Evolutionary conservation across 1,140 invertebrate species (phyloP).

Genomic region (Euura lappo): DNA sequence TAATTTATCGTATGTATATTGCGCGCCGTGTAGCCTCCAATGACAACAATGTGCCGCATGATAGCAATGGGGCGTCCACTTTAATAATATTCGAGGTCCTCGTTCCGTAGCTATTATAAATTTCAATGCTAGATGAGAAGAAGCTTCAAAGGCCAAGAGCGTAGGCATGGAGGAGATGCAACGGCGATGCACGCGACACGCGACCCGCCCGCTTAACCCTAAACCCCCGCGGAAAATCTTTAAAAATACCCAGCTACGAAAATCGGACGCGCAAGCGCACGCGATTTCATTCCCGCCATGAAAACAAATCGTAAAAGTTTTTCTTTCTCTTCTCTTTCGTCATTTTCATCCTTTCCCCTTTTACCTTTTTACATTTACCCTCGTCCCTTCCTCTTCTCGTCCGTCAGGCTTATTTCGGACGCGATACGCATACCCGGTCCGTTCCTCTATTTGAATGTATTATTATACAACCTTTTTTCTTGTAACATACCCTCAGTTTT

Average conservation of each 20-base stretch:
- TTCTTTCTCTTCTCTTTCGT: too few species aligned
- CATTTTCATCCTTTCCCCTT: too few species aligned
- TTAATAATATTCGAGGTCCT: background rate
- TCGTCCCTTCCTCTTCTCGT: too few species aligned
- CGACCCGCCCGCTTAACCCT: slow-evolving; percentile 6
- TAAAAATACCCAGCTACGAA: slow-evolving; percentile 7
- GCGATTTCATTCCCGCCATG: background rate
- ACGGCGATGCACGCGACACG: background rate
- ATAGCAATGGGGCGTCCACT: background rate
- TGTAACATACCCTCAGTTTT: too few species aligned
- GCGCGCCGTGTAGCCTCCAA: background rate
- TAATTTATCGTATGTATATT: background rate
- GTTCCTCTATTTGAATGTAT: too few species aligned
- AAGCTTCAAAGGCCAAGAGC: background rate
- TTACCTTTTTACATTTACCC: too few species aligned
- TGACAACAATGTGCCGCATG: slow-evolving; percentile 1
- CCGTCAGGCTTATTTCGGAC: too few species aligned
- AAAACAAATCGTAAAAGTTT: slow-evolving; percentile 2
- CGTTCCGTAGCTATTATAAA: background rate
- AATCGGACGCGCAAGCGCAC: slow-evolving; percentile 6
- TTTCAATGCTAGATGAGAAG: background rate
- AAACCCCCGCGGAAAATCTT: slow-evolving; percentile 6
- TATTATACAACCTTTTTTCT: too few species aligned
- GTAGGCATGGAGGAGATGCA: background rate
- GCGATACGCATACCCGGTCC: too few species aligned